These are phyloP conservation scores for Tyria jacobaeae DNA, from an alignment of 2,888 invertebrate species.

Conservation along the genomic window DNA sequence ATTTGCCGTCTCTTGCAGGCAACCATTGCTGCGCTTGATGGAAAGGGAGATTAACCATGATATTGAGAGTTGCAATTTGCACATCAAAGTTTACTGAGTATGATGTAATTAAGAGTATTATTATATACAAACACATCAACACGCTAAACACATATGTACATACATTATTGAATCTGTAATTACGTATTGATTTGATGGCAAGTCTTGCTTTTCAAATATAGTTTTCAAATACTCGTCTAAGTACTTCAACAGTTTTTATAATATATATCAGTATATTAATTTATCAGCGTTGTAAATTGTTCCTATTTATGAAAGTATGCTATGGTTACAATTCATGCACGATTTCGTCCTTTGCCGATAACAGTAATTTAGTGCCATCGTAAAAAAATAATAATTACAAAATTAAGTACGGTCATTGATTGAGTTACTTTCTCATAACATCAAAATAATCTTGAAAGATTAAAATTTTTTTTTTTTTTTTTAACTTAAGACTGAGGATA, in stretches of 20 bases:
- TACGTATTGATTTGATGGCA: slow-evolving; percentile 33
- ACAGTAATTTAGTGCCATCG: slow-evolving; percentile 32
- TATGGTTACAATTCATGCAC: slow-evolving; percentile 43
- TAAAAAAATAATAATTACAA: slow-evolving; percentile 24
- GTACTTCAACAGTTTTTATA: slow-evolving; percentile 17
- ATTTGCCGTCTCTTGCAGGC: too few species aligned
- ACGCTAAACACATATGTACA: too few species aligned
- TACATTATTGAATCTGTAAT: slow-evolving; percentile 37
- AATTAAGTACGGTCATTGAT: slow-evolving; percentile 15
- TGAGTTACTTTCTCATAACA: not conserved
- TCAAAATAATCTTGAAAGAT: not conserved
- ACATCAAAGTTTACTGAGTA: too few species aligned
- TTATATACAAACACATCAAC: too few species aligned
- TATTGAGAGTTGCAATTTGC: too few species aligned
- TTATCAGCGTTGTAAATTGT: slow-evolving; percentile 49
- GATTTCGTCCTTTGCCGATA: slow-evolving; percentile 38
- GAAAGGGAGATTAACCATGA: too few species aligned
- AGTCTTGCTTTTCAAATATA: slow-evolving; percentile 15
- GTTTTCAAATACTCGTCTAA: slow-evolving; percentile 22
- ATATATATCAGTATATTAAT: slow-evolving; percentile 27
- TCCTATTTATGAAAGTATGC: slow-evolving; percentile 39
- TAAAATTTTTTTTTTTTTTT: not conserved
- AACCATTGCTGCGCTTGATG: too few species aligned
- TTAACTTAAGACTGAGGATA: not conserved
- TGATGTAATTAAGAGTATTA: too few species aligned